A percentile compares a stretch with the other conserved stretches of the same genome.
These are phyloP conservation scores for Kryptolebias marmoratus DNA, from an alignment of 2,113 vertebrate species.

Conservation along the genomic window DNA sequence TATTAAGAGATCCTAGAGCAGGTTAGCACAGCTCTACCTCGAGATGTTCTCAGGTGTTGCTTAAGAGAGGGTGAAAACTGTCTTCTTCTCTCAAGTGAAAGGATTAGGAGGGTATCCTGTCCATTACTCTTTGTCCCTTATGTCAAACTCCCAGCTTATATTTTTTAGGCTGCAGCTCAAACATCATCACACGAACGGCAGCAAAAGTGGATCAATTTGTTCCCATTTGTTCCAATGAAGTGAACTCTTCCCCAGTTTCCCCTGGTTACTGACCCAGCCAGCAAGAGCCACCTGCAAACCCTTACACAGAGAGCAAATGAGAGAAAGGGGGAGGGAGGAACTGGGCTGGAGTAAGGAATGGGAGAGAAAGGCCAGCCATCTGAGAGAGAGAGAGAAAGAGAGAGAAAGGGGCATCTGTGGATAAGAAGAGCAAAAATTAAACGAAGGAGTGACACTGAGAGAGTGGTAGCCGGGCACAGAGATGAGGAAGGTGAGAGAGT, in stretches of 20 bases:
- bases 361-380: conserved; percentile 42
- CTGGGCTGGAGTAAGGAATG: conserved; percentile 44
- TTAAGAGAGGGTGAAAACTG: conserved; percentile 11
- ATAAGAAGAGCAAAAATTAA: conserved; percentile 42
- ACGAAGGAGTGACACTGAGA: not conserved
- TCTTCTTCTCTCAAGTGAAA: conserved; percentile 29
- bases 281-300: conserved; percentile 75
- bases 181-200: conserved; percentile 53
- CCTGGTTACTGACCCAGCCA: conserved; percentile 74
- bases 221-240: conserved; percentile 71
- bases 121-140: conserved; percentile 17
- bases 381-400: conserved; percentile 10
- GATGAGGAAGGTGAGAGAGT: conserved; percentile 14
- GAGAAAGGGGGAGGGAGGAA: conserved; percentile 17
- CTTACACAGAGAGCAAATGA: conserved; percentile 55
- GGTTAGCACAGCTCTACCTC: conserved; percentile 14
- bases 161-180: conserved; percentile 43
- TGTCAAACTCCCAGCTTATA: conserved; percentile 15
- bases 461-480: conserved; percentile 10
- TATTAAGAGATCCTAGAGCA: conserved; percentile 30
- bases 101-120: conserved; percentile 35
- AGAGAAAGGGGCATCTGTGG: conserved; percentile 43
- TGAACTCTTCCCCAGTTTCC: conserved; percentile 81
- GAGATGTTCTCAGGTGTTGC: conserved; percentile 15
- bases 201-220: conserved; percentile 72